Percentiles rank a stretch among this genome's conserved stretches.
phyloP scores from a whole-genome alignment of 53 echinoderm and acorn worm species.

The Zoroaster sp. region DNA sequence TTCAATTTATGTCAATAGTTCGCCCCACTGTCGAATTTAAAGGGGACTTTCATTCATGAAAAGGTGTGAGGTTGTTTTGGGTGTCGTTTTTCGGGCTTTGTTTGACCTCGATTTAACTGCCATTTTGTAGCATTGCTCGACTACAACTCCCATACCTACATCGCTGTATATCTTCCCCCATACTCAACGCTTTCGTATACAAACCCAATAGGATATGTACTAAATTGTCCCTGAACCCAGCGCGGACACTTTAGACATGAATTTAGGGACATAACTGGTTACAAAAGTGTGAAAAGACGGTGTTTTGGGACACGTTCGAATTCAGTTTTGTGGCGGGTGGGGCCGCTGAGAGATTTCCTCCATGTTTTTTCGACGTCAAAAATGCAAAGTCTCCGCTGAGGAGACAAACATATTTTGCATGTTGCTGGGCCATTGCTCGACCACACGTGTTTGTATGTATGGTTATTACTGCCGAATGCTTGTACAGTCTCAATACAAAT shows the following conservation, averaged over 20 bases:
- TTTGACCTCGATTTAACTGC: constrained; percentile 98
- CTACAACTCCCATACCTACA: constrained; percentile 68
- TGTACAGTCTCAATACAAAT: constrained; percentile 31
- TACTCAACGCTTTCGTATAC: constrained; percentile 77
- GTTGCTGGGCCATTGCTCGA: constrained; percentile 28
- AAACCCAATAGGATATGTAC: constrained; percentile 81
- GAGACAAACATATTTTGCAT: constrained; percentile 59
- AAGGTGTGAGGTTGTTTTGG: constrained; percentile 85
- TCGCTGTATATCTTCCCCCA: constrained; percentile 78
- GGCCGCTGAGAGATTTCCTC: constrained; percentile 81
- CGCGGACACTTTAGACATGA: constrained; percentile 47
- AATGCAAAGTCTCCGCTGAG: constrained; percentile 63
- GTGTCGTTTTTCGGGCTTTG: constrained; percentile 99
- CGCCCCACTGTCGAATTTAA: constrained; percentile 59
- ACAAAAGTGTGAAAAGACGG: background rate
- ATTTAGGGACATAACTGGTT: constrained; percentile 13
- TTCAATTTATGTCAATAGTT: constrained; percentile 58
- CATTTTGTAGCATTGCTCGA: constrained; percentile 82
- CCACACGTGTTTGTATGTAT: constrained; percentile 44
- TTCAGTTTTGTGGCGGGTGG: constrained; percentile 52
- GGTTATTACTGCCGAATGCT: constrained; percentile 10
- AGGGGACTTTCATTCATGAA: constrained; percentile 96
- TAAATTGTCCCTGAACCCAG: constrained; percentile 68
- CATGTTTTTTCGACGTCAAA: constrained; percentile 86
- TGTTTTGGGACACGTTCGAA: constrained; percentile 44